phyloP scores from a whole-genome alignment of 2,797 vertebrate genomes.

The Platyrinchus mystaceus region DNA sequence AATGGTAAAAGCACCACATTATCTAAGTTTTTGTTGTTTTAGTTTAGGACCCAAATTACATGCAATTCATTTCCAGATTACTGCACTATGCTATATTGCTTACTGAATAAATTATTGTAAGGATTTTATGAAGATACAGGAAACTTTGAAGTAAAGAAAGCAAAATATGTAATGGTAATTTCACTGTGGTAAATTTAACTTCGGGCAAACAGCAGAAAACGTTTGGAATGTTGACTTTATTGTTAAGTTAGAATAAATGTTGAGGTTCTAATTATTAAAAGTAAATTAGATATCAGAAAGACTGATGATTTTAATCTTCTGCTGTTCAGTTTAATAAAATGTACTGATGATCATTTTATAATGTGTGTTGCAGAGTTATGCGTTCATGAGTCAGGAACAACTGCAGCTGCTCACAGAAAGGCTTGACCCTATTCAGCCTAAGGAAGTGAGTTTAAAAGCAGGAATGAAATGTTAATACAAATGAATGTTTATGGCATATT shows the following conservation, averaged over 20 bases:
- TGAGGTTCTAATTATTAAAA: not conserved
- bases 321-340: not conserved
- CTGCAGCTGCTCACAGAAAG: constrained; percentile 88
- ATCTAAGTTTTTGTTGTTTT: not conserved
- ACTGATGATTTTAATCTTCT: constrained; percentile 20
- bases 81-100: not conserved
- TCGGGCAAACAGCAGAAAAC: not conserved
- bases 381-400: constrained; percentile 94
- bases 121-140: not conserved
- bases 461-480: not conserved
- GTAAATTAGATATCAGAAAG: constrained; percentile 4
- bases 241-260: not conserved
- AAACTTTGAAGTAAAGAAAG: not conserved
- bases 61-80: not conserved
- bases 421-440: constrained; percentile 86
- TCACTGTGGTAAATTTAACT: not conserved
- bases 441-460: constrained; percentile 82
- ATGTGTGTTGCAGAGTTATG: constrained; percentile 85
- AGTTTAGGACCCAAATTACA: not conserved
- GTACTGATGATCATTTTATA: constrained; percentile 19
- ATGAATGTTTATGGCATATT: not conserved
- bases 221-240: not conserved
- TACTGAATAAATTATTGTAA: not conserved
- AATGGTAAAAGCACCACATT: not conserved
- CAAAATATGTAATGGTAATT: not conserved